These are phyloP conservation scores for Calyptommatus sinebrachiatus DNA, from an alignment of 2,113 vertebrate genomes.

Conservation along the genomic window DNA sequence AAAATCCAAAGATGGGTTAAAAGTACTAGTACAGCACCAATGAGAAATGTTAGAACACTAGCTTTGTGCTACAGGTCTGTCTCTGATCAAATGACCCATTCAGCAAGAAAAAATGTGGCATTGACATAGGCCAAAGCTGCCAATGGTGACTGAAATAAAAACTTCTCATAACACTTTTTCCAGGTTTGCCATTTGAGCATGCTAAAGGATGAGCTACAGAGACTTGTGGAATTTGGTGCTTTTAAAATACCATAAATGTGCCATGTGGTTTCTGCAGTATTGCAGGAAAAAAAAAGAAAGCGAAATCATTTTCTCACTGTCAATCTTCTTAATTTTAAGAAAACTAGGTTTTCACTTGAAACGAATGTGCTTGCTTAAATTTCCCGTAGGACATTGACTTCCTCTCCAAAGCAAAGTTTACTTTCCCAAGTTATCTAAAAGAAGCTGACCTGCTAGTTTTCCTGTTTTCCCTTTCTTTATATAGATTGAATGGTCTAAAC, in stretches of 20 bases:
- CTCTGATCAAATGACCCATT: background rate
- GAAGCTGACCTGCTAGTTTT: constrained; percentile 33
- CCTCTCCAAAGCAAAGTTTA: constrained; percentile 53
- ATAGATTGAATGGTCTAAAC: constrained; percentile 45
- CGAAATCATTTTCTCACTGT: background rate
- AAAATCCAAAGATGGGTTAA: no score
- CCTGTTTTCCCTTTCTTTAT: constrained; percentile 45
- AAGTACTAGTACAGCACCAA: no score
- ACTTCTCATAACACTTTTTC: no score
- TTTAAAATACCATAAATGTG: background rate
- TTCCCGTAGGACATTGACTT: constrained; percentile 45
- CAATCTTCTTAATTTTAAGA: constrained; percentile 19
- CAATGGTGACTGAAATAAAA: no score
- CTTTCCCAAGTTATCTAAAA: constrained; percentile 43
- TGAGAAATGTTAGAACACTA: background rate
- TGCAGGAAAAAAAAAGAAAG: constrained; percentile 10
- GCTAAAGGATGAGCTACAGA: no score
- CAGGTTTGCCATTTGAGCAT: no score
- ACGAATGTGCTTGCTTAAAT: constrained; percentile 50
- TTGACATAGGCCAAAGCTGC: no score
- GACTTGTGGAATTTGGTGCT: no score
- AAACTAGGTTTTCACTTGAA: constrained; percentile 36
- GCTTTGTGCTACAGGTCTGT: background rate
- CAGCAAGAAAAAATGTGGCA: background rate
- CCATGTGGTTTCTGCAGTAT: background rate